These are phyloP conservation scores for Nycticorax nycticorax DNA, from an alignment of 2,113 vertebrate species.

Conservation along the genomic window DNA sequence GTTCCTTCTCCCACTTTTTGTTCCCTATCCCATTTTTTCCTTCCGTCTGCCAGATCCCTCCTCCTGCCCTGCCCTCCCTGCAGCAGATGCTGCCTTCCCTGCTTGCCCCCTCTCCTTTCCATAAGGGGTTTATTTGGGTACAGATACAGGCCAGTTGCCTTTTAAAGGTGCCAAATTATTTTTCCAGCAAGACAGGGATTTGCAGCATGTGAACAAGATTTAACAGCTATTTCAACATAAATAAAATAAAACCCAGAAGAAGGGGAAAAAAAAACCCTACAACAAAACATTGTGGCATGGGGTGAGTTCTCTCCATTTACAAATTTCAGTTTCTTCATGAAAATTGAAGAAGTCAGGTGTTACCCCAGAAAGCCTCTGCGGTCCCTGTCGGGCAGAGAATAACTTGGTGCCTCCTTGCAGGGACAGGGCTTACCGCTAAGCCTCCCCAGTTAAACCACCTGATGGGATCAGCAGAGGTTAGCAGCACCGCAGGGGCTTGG, in stretches of 20 bases:
- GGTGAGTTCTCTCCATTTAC: background rate
- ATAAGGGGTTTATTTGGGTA: background rate
- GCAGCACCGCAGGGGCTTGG: background rate
- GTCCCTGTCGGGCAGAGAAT: rapidly evolving
- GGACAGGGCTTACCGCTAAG: constrained; percentile 21
- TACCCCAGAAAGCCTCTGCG: rapidly evolving
- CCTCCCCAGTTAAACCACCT: background rate
- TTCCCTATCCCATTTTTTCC: background rate
- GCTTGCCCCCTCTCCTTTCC: background rate
- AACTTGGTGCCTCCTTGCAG: background rate
- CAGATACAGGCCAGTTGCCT: background rate
- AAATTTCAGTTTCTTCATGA: background rate
- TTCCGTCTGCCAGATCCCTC: background rate
- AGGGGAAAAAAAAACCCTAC: background rate
- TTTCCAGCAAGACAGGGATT: background rate
- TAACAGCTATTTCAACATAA: background rate
- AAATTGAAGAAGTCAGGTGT: background rate
- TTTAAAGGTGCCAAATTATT: background rate
- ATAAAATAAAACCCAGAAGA: background rate
- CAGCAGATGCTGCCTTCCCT: background rate
- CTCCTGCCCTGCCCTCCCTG: background rate
- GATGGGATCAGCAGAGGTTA: constrained; percentile 44
- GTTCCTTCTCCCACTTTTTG: background rate
- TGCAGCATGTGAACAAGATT: background rate
- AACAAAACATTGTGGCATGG: background rate